phyloP scores from a whole-genome alignment of 1,140 invertebrate species.

The Apis mellifera region DNA sequence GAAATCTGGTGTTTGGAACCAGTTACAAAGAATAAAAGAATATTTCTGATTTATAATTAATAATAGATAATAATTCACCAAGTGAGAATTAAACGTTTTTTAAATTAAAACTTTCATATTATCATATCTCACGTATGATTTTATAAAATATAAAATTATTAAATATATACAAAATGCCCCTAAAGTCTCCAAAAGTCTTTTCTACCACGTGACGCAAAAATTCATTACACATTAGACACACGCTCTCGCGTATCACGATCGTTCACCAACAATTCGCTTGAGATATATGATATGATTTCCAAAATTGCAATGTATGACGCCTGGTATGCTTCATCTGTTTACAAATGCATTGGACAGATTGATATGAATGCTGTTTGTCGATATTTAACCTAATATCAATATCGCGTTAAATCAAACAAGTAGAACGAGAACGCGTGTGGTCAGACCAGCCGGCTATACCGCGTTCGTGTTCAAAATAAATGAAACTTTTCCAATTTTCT shows the following conservation, averaged over 20 bases:
- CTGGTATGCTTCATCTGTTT: not conserved
- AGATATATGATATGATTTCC: not conserved
- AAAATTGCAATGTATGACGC: not conserved
- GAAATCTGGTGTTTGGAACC: no score
- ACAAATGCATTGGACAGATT: not conserved
- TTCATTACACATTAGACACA: not conserved
- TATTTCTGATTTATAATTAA: no score
- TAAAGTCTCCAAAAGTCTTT: not conserved
- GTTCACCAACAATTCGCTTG: not conserved
- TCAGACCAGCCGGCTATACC: not conserved
- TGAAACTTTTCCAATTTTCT: not conserved
- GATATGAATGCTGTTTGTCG: not conserved
- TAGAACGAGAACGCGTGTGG: constrained; percentile 1
- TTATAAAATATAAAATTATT: not conserved
- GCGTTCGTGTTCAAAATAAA: not conserved
- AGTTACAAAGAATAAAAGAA: no score
- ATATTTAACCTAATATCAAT: not conserved
- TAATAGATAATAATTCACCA: no score
- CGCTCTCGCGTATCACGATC: not conserved
- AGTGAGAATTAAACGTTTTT: no score
- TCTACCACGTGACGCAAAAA: not conserved
- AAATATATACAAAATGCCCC: not conserved
- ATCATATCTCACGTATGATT: no score
- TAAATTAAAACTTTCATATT: no score
- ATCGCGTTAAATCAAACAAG: constrained; percentile 1